Conservation (phyloP, 2,113 vertebrate genomes). For the Rhea americana region DNA sequence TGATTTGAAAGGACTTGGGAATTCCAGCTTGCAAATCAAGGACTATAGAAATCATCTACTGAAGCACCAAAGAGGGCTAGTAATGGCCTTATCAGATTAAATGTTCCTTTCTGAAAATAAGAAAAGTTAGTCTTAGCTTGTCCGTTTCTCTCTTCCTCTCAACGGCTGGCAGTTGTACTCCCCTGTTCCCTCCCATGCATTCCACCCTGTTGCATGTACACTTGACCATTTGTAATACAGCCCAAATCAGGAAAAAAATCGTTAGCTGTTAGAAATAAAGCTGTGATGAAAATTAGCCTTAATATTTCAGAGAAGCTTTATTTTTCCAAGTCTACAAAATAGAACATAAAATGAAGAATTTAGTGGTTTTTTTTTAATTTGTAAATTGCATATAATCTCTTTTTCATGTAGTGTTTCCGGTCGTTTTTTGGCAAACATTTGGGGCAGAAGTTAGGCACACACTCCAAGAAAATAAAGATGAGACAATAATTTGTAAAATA, state of each 20-base stretch:
- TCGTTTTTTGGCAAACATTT: not conserved
- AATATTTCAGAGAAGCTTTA: not conserved
- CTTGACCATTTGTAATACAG: accelerated
- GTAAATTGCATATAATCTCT: not conserved
- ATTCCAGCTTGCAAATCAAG: not conserved
- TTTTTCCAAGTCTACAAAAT: not conserved
- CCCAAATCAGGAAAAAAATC: not conserved
- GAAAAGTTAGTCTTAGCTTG: slow-evolving; percentile 61
- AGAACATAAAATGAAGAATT: not conserved
- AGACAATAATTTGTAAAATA: not conserved
- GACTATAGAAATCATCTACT: not conserved
- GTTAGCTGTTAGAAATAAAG: not conserved
- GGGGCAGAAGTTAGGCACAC: not conserved
- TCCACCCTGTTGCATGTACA: not conserved
- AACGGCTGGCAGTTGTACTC: slow-evolving; percentile 2
- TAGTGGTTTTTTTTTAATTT: not conserved
- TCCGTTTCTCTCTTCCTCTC: slow-evolving; percentile 39
- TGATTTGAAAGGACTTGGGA: not conserved
- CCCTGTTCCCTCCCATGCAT: slow-evolving; percentile 27
- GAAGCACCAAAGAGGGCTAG: not conserved
- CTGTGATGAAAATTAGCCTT: not conserved
- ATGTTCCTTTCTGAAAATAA: slow-evolving; percentile 29
- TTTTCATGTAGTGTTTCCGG: not conserved
- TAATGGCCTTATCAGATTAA: not conserved
- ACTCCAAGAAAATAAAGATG: not conserved